Base-by-base conservation (phyloP, 1,140 invertebrate species). In the Drosophila lini region DNA sequence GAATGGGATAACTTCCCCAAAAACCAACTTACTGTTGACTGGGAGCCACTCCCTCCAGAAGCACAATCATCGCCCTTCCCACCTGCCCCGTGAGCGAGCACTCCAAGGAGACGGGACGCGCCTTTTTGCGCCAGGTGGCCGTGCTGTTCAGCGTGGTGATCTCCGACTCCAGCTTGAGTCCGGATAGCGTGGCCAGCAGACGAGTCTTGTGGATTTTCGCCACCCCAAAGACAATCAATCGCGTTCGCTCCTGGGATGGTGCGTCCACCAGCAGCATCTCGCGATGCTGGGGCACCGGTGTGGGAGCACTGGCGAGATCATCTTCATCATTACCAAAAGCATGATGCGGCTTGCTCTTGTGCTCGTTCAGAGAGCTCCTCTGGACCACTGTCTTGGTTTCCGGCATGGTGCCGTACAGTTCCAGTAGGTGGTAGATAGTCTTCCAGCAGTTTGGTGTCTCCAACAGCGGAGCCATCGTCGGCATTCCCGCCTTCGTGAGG, bases 361-460 rank as follows among this genome's bases (percentile, higher is more conserved):
- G 84, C 22, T 89, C 84, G 48, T 89, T 89, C 5, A 89, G 36
- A 0, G 84, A 89, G 28, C 86, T 86, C 5, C 91, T 71, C 38
- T 92, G 91, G 13, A 99, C 96, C 15, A 85, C 82, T 1, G 97
- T 98, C 92, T 98, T 98, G 0, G 97, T 97, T 89, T 98, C 98
- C 0, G 98, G 97, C 94, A 97, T 97, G 16, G 97, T 98, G 3
- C 97, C 97, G 91, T 99, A 99, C 22, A 99, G 93, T 85, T 99
- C 97, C 38, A 99, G 93, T 16, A 99, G 93, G 92, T 98, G 96
- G 91, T 98, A 98, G 73, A 99, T 96, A 7, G 97, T 99, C 91
- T 97, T 96, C 98, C 98, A 99, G 90, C 98, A 99, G 75, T 96
- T 95, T 13, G 97, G 97, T 2, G 95, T 96, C 63, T 90, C 91